Percentiles rank a stretch among this genome's conserved stretches.
Evolutionary conservation across 1,140 invertebrate genomes (phyloP).

Genomic region (Orius laevigatus): DNA sequence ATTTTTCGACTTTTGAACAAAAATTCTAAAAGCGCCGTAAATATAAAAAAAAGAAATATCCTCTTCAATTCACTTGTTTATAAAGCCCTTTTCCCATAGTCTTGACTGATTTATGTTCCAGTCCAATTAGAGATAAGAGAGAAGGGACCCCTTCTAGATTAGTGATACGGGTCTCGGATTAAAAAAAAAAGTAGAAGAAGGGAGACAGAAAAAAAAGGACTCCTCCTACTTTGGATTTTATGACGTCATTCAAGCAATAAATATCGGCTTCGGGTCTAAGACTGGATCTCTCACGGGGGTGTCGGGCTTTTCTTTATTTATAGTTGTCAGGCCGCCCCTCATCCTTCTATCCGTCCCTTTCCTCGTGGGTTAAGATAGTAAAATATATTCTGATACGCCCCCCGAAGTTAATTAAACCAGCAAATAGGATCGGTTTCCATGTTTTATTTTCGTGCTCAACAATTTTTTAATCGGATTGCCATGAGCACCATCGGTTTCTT

Average conservation of each 20-base stretch:
- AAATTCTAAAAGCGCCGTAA: not conserved
- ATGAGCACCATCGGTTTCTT: too few species aligned
- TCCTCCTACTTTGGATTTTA: conserved; percentile 7
- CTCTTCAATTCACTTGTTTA: conserved; percentile 8
- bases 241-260: conserved; percentile 6
- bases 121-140: conserved; percentile 8
- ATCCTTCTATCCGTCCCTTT: not conserved
- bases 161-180: conserved; percentile 9
- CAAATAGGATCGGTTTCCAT: too few species aligned
- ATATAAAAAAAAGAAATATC: not conserved
- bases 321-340: not conserved
- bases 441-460: too few species aligned
- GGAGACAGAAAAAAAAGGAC: conserved; percentile 2
- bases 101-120: conserved; percentile 8
- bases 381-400: too few species aligned
- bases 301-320: conserved; percentile 5
- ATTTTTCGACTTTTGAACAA: not conserved
- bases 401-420: too few species aligned
- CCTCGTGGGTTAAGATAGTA: too few species aligned
- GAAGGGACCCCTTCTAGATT: conserved; percentile 6
- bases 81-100: conserved; percentile 3
- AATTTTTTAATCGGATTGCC: too few species aligned
- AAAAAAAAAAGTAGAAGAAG: not conserved
- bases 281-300: not conserved
- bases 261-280: conserved; percentile 4